phyloP scores from a whole-genome alignment of 2,797 vertebrate species.

The Melanotaenia parkinsoni region DNA sequence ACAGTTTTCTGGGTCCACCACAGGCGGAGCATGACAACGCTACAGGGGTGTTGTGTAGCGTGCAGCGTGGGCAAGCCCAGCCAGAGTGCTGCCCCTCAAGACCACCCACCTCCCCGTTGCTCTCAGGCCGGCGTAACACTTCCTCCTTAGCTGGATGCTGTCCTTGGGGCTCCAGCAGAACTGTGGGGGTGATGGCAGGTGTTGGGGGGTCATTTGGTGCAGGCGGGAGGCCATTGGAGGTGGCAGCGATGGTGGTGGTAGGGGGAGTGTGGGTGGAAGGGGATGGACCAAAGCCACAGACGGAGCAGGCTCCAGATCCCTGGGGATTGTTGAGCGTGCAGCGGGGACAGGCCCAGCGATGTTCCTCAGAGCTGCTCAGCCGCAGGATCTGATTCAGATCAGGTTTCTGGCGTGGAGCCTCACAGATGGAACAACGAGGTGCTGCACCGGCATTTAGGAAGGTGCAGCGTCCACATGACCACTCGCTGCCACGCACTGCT shows the following conservation, averaged over 20 bases:
- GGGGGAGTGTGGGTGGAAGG: conserved; percentile 77
- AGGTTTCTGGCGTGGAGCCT: conserved; percentile 94
- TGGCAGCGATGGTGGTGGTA: conserved; percentile 68
- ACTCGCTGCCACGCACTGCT: conserved; percentile 85
- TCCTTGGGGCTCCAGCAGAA: conserved; percentile 73
- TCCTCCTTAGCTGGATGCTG: conserved; percentile 74
- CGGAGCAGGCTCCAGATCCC: conserved; percentile 89
- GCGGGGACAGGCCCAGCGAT: conserved; percentile 92
- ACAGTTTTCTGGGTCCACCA: conserved; percentile 93
- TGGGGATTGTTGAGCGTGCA: conserved; percentile 95
- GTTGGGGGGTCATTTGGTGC: conserved; percentile 64
- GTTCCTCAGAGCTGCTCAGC: conserved; percentile 92
- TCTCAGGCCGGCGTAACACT: conserved; percentile 68
- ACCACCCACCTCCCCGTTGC: conserved; percentile 68
- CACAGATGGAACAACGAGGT: conserved; percentile 96
- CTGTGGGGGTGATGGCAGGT: conserved; percentile 51
- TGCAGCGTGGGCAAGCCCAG: conserved; percentile 97
- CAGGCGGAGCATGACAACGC: conserved; percentile 95
- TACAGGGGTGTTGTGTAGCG: conserved; percentile 92
- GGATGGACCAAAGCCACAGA: conserved; percentile 89
- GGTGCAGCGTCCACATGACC: conserved; percentile 98
- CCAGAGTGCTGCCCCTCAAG: conserved; percentile 74
- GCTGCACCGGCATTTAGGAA: conserved; percentile 91
- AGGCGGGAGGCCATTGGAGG: conserved; percentile 79
- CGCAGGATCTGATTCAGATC: conserved; percentile 97